A percentile compares a stretch with the other conserved stretches of the same genome.
phyloP scores from a whole-genome alignment of 2,888 invertebrate species.

The Leptinotarsa tumamoca region DNA sequence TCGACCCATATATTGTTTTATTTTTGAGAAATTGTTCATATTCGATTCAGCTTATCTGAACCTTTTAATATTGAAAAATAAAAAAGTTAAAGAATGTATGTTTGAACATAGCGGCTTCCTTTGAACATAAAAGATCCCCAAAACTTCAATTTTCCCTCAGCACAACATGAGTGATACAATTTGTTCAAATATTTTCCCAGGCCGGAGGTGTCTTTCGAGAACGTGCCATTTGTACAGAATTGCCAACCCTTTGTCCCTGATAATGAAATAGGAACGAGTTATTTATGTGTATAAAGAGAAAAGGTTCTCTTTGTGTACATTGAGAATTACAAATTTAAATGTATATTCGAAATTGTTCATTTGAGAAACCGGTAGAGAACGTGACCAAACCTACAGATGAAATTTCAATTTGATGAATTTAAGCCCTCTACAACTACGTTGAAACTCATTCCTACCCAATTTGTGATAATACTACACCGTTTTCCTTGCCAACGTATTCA shows the following conservation, averaged over 20 bases:
- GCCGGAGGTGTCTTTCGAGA: background rate
- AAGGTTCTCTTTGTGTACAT: background rate
- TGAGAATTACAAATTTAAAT: background rate
- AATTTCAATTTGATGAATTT: background rate
- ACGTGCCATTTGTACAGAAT: slow-evolving; percentile 21
- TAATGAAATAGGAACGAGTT: slow-evolving; percentile 27
- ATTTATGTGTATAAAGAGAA: slow-evolving; percentile 3
- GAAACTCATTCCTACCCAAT: no score
- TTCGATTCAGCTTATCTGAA: no score
- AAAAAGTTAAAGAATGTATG: no score
- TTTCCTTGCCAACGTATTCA: no score
- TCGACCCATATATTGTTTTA: no score
- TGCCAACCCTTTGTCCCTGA: slow-evolving; percentile 6
- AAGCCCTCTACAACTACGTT: background rate
- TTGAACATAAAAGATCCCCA: background rate
- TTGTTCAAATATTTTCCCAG: background rate
- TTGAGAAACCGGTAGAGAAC: background rate
- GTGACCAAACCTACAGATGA: background rate
- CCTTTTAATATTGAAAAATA: no score
- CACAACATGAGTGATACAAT: background rate
- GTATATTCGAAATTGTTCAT: background rate
- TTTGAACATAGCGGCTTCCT: no score
- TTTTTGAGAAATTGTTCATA: no score
- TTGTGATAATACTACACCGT: no score
- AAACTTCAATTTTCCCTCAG: background rate